Conservation (phyloP, 2,797 vertebrate genomes). For the Sarcoramphus papa region DNA sequence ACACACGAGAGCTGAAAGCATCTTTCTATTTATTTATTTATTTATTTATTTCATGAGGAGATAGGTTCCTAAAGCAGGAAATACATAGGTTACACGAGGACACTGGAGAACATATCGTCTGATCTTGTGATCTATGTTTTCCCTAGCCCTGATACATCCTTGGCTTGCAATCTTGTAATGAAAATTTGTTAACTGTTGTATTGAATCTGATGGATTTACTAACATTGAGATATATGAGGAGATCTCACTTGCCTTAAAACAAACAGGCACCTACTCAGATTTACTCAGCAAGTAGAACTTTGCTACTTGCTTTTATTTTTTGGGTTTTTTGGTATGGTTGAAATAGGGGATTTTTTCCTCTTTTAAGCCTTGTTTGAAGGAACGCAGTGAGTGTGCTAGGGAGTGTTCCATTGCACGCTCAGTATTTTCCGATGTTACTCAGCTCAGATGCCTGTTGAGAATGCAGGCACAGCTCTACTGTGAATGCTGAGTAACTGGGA, state of each 20-base stretch:
- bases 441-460: background rate
- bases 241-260: background rate
- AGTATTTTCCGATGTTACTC: background rate
- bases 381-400: background rate
- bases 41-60: background rate
- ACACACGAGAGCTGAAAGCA: background rate
- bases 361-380: background rate
- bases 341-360: background rate
- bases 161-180: background rate
- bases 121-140: background rate
- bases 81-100: background rate
- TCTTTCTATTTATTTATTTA: too few species aligned
- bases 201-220: background rate
- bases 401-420: background rate
- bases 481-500: background rate
- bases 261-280: background rate
- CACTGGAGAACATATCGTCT: background rate
- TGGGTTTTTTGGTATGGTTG: background rate
- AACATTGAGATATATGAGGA: background rate
- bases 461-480: background rate
- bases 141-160: background rate
- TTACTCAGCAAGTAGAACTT: background rate
- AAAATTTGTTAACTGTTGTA: background rate
- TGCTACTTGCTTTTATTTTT: background rate
- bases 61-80: background rate